A percentile compares a stretch with the other conserved stretches of the same genome.
phyloP scores from a whole-genome alignment of 2,113 vertebrate genomes.

The Tachysurus fulvidraco region DNA sequence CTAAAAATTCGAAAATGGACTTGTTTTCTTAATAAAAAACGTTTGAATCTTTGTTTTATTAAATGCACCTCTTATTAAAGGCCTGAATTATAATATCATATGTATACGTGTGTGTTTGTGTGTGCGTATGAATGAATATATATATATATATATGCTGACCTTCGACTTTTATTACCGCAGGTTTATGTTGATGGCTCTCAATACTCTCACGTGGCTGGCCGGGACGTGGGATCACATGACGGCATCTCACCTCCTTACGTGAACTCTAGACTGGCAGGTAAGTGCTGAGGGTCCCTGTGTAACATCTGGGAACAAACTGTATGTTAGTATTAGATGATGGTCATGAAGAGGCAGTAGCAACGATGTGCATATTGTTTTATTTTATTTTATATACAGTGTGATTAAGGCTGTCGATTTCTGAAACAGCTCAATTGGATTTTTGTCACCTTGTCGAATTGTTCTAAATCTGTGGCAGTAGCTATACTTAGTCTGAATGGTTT shows the following conservation, averaged over 20 bases:
- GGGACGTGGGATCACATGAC: slow-evolving; percentile 87
- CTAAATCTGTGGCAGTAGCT: not conserved
- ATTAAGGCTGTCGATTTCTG: not conserved
- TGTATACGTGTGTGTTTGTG: too few species aligned
- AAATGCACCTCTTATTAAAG: not conserved
- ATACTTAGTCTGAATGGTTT: not conserved
- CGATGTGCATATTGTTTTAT: too few species aligned
- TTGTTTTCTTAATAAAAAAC: not conserved
- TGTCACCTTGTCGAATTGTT: not conserved
- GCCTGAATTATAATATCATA: too few species aligned
- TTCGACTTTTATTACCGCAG: slow-evolving; percentile 65
- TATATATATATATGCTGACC: not conserved
- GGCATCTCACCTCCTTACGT: slow-evolving; percentile 91
- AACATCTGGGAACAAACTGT: not conserved
- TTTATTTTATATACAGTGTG: too few species aligned
- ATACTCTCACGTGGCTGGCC: slow-evolving; percentile 84
- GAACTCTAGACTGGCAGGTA: slow-evolving; percentile 94
- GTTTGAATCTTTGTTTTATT: not conserved
- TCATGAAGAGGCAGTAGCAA: not conserved
- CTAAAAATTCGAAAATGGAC: not conserved
- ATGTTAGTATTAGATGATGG: not conserved
- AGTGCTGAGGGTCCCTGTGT: slow-evolving; percentile 52
- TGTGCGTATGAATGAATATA: too few species aligned
- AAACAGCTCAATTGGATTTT: not conserved
- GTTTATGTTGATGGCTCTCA: slow-evolving; percentile 88